Conservation (phyloP, 1,140 invertebrate species). For the Atta cephalotes region DNA sequence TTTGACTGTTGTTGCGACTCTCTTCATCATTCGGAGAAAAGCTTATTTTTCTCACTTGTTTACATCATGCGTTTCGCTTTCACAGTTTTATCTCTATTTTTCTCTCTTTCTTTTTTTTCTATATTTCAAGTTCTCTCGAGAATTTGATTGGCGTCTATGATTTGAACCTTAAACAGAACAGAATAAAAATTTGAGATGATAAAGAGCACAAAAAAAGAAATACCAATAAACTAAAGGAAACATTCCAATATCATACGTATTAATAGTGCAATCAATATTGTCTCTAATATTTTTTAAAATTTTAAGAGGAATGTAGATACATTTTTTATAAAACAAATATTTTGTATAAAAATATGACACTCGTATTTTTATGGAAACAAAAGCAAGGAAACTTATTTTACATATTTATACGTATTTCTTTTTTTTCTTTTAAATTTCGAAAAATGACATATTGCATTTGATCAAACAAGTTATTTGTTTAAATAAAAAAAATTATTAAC, state of each 20-base stretch:
- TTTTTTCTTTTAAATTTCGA: not conserved
- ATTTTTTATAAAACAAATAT: constrained; percentile 13
- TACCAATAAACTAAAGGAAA: not conserved
- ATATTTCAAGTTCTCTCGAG: constrained; percentile 15
- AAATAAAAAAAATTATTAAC: constrained; percentile 18
- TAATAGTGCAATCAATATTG: not conserved
- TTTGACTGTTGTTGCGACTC: constrained; percentile 35
- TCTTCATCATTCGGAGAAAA: constrained; percentile 56
- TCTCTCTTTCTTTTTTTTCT: not conserved
- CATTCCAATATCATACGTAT: not conserved
- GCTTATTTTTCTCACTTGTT: constrained; percentile 63
- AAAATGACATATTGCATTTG: not conserved
- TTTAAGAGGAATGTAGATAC: not conserved
- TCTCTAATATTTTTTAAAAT: not conserved
- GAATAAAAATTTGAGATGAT: constrained; percentile 18
- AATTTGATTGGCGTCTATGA: constrained; percentile 16
- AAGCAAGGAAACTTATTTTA: not conserved
- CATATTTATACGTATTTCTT: not conserved
- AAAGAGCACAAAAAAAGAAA: not conserved
- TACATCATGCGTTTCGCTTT: constrained; percentile 38
- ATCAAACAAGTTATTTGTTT: not conserved
- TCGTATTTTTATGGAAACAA: not conserved
- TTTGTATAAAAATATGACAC: not conserved
- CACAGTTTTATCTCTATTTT: not conserved
- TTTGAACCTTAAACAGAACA: constrained; percentile 18